A percentile compares a stretch with the other conserved stretches of the same genome.
phyloP scores from a whole-genome alignment of 2,113 vertebrate species.

The Austrofundulus limnaeus region DNA sequence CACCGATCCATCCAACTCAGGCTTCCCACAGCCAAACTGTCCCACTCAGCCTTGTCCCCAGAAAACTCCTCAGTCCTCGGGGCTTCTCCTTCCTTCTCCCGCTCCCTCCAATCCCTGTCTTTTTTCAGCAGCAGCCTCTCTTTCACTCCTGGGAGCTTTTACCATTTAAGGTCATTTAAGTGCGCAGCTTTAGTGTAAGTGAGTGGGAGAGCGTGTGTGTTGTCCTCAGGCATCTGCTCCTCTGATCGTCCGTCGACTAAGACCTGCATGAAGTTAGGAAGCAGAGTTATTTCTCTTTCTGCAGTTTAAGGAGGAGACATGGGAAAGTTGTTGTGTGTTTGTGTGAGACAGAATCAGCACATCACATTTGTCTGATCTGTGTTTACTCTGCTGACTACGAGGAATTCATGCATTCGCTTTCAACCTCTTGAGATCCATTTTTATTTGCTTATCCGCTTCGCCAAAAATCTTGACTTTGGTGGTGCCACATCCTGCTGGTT shows the following conservation, averaged over 20 bases:
- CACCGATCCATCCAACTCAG: conserved; percentile 39
- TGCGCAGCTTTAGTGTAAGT: conserved; percentile 83
- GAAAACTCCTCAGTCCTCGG: conserved; percentile 84
- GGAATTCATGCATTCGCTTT: conserved; percentile 40
- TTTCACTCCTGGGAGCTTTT: conserved; percentile 99
- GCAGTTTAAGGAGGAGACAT: no score
- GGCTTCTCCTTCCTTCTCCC: conserved; percentile 73
- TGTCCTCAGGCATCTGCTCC: conserved; percentile 25
- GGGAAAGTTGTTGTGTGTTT: conserved; percentile 38
- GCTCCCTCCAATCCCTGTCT: conserved; percentile 79
- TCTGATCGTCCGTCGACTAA: conserved; percentile 54
- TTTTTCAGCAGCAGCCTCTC: conserved; percentile 88
- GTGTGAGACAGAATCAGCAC: conserved; percentile 16
- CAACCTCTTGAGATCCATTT: conserved; percentile 20
- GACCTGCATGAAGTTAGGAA: conserved; percentile 35
- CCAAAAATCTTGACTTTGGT: conserved; percentile 14
- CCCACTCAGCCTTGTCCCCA: conserved; percentile 81
- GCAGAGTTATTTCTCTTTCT: conserved; percentile 14
- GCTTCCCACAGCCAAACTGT: conserved; percentile 76
- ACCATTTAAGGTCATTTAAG: conserved; percentile 99
- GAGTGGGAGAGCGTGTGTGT: conserved; percentile 65
- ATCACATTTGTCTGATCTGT: conserved; percentile 17
- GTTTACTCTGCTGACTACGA: conserved; percentile 50
- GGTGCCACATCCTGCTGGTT: conserved; percentile 1
- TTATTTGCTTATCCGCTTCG: conserved; percentile 19